A percentile compares a stretch with the other conserved stretches of the same genome.
These are phyloP conservation scores for Ariopsis seemanni DNA, from an alignment of 2,113 vertebrate genomes.

Conservation along the genomic window DNA sequence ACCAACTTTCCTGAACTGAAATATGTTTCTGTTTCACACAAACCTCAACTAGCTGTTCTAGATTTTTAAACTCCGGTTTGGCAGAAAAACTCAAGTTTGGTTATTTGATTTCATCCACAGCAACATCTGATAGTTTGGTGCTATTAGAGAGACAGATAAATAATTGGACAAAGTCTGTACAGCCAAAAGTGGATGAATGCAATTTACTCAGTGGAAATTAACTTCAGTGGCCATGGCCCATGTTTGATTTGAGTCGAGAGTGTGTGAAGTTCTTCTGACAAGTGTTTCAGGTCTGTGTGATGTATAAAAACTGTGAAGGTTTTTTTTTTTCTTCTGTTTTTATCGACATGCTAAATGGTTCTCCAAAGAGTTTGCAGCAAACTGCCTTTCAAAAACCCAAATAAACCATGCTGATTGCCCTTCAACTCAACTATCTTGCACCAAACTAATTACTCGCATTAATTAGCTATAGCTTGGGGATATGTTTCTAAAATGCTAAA, in stretches of 20 bases:
- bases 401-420: not conserved
- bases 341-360: too few relatives aligned
- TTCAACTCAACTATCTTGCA: not conserved
- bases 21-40: not conserved
- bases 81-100: not conserved
- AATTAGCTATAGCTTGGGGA: not conserved
- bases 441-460: not conserved
- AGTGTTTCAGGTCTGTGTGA: not conserved
- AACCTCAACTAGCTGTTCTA: not conserved
- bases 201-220: not conserved
- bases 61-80: not conserved
- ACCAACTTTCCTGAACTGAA: not conserved
- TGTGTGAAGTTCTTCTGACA: not conserved
- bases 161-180: not conserved
- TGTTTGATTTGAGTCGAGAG: not conserved
- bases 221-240: not conserved
- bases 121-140: not conserved
- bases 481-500: not conserved
- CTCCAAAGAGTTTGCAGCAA: not conserved
- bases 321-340: too few relatives aligned
- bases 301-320: not conserved
- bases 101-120: too few relatives aligned
- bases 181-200: not conserved
- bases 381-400: not conserved
- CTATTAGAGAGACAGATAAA: constrained; percentile 4